Base-by-base conservation (phyloP, 2,113 vertebrate species). In the Pelecanus crispus region DNA sequence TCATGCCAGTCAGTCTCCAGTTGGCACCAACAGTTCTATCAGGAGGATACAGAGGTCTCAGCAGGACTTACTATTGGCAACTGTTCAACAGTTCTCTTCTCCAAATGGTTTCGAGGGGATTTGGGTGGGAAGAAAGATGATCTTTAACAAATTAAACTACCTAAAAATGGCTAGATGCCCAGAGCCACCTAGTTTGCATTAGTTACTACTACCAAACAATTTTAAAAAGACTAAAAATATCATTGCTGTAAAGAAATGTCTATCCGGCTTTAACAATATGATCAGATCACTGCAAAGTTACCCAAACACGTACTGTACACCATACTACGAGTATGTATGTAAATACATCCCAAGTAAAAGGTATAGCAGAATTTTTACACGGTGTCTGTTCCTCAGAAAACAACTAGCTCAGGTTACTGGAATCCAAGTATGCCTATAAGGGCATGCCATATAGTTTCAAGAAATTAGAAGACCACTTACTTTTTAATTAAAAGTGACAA, bases 141-240 rank as follows among this genome's bases (percentile, higher is more conserved):
- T 96, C 96, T 96, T 96, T 97, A 96, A 96, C 92, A 95, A 96
- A 95, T 96, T 94, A 94, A 97, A 96, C 96, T 95, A 96, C 95
- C 94, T 97, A 81, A 88, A 95, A 91, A 96, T 95, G 95, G 96
- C 95, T 29, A 61, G 78, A 83, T 95, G 94, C 97, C 92, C 95
- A 74, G 91, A 97, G 96, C 81, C 84, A 94, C 95, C 95, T 88
- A 68, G 81, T 73, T 74, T 91, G 92, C 94, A 62, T 93, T 72
- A 91, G 84, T 91, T 87, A 93, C 87, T 85, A 53, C 94, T 66
- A 91, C 58, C 73, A 87, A 81, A 67, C 92, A 26, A 75, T 62
- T 94, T 73, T 15, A 3, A 65, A 95, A 55, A 66, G 58, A 91
- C 82, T 82, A 77, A 82, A 95, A 93, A 92, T 77, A 88, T 70